Base-by-base conservation (phyloP, 2,113 vertebrate species). In the Platysteira castanea region DNA sequence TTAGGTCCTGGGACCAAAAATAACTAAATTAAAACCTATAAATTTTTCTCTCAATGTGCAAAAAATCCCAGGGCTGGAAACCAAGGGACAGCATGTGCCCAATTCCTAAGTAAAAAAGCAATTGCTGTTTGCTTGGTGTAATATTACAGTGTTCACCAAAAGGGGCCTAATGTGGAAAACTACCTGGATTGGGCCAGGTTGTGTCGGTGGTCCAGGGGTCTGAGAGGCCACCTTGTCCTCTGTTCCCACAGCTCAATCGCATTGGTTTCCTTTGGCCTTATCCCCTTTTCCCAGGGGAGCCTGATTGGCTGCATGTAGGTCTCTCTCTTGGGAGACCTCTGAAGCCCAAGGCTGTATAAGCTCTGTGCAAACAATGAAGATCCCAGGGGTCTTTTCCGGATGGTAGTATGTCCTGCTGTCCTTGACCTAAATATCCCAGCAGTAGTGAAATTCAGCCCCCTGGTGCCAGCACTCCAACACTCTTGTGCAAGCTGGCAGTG, bases 21-120 rank as follows among this genome's bases (percentile, higher is more conserved):
- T 96, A 96, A 89, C 92, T 87, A 89, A 84, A 95, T 90, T 91
- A 85, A 95, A 90, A 95, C 84, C 92, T 96, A 93, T 82, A 84
- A 91, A 84, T 92, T 95, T 93, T 93, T 82, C 56, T 94, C 56
- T 75, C 85, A 83, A 79, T 84, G 78, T 93, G 94, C 77, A 88
- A 86, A 93, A 96, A 80, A 52, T 93, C 93, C 89, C 92, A 89
- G 69, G 30, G 81, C 96, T 96, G 88, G 71, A 89, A 83, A 71
- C 93, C 7, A 39, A 79, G 91, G 88, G 88, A 94, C 86, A 87
- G 68, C 5, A 3, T 90, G 90, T 92, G 75, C 94, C 92, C 71
- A 47, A 88, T 81, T 91, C 83, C 50, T 68, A 49, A 57, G 69
- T 87, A 23, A 71, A 68, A 93, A 44, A 76, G 50, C 76, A 68